Base-by-base conservation (phyloP, 2,888 invertebrate species). In the Cacoxenus indagator region DNA sequence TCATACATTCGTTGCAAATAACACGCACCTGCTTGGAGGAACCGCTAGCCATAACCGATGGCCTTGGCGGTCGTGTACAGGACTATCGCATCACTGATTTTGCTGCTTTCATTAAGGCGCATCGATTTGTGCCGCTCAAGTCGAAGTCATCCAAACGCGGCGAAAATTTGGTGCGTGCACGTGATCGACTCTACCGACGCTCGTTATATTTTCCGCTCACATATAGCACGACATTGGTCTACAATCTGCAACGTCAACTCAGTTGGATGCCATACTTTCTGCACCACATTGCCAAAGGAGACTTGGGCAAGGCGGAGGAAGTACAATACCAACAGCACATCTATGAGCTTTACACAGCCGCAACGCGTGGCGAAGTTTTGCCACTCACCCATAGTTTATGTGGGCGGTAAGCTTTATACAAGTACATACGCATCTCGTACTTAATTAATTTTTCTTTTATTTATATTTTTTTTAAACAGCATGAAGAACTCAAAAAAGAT, bases 31-130 rank as follows among this genome's bases (percentile, higher is more conserved):
- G 96, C 3, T 91, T 97, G 66, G 98, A 98, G 86, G 98, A 98
- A 87, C 96, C 97, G 0, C 98, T 98, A 0, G 96, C 97, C 0
- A 95, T 98, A 64, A 96, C 95, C 29, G 98, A 98, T 88, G 98
- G 98, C 0, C 93, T 94, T 45, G 98, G 98, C 0, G 98, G 98
- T 0, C 90, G 97, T 51, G 95, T 98, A 51, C 95, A 96, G 0
- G 98, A 98, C 87, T 98, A 98, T 85, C 85, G 92, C 69, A 91
- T 92, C 73, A 90, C 93, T 87, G 97, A 98, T 88, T 96, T 98
- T 87, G 96, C 96, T 0, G 91, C 92, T 6, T 90, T 98, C 45
- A 96, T 98, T 91, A 94, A 95, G 84, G 92, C 93, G 77, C 96
- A 96, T 85, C 91, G 93, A 66, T 85, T 98, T 72, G 90, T 92